Conservation (phyloP, 2,797 vertebrate species). For the Danio choprae region DNA sequence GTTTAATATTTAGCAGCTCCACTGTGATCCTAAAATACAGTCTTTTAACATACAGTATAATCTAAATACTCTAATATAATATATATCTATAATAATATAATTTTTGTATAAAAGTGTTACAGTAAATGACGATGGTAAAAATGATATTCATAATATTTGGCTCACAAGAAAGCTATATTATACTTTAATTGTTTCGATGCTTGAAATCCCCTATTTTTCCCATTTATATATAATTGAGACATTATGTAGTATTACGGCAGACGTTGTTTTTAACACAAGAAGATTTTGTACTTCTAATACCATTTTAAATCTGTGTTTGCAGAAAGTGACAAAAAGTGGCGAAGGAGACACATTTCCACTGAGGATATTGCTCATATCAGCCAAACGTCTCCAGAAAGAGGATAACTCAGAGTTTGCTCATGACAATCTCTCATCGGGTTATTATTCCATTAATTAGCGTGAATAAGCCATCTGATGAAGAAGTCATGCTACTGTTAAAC, state of each 20-base stretch:
- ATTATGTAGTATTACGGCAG: neutral
- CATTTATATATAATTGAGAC: neutral
- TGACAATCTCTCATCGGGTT: constrained; percentile 34
- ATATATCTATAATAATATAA: too few species aligned
- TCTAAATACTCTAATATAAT: too few species aligned
- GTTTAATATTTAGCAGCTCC: too few species aligned
- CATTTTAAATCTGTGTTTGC: neutral
- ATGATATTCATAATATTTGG: too few species aligned
- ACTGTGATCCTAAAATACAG: too few species aligned
- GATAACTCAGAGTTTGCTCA: constrained; percentile 1
- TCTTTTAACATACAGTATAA: too few species aligned
- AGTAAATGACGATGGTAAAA: too few species aligned
- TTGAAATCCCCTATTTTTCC: too few species aligned
- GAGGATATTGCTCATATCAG: neutral
- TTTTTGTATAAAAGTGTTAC: too few species aligned
- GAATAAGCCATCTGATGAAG: constrained; percentile 51
- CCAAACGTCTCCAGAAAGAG: constrained; percentile 3
- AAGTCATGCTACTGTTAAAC: constrained; percentile 41
- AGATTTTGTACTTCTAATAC: neutral
- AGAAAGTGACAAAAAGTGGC: neutral
- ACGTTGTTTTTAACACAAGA: too few species aligned
- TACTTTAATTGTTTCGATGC: too few species aligned
- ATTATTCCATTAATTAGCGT: constrained; percentile 38
- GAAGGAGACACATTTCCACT: neutral
- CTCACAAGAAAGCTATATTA: too few species aligned